Percentiles rank a stretch among this genome's conserved stretches.
Conservation (phyloP, 2,888 invertebrate species). For the Spodoptera littoralis region DNA sequence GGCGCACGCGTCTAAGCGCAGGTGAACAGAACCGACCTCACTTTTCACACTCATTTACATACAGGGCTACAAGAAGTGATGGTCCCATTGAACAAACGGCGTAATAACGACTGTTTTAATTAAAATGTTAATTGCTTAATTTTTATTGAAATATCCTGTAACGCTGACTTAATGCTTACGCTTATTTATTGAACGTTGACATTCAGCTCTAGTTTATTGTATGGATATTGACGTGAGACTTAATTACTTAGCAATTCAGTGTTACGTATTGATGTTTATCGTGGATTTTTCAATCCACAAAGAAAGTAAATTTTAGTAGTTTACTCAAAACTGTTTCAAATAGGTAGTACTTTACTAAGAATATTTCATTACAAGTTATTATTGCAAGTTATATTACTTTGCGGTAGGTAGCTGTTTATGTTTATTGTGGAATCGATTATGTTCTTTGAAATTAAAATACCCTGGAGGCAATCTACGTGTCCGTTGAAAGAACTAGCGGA, state of each 20-base stretch:
- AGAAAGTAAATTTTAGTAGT: conserved; percentile 25
- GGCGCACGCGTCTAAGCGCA: conserved; percentile 52
- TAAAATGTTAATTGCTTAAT: conserved; percentile 53
- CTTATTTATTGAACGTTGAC: conserved; percentile 30
- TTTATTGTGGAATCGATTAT: conserved; percentile 27
- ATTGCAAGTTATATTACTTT: conserved; percentile 13
- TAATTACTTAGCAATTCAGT: too few relatives aligned
- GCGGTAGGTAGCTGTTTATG: conserved; percentile 26
- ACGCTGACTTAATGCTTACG: conserved; percentile 28
- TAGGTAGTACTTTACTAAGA: conserved; percentile 26
- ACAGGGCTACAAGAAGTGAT: conserved; percentile 48
- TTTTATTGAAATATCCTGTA: conserved; percentile 45
- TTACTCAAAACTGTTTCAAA: conserved; percentile 13
- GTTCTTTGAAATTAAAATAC: conserved; percentile 28
- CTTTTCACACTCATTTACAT: conserved; percentile 55
- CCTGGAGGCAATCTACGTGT: conserved; percentile 18
- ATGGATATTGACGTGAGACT: neutral
- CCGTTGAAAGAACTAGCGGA: conserved; percentile 30
- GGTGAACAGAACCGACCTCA: conserved; percentile 59
- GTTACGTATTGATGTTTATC: too few relatives aligned
- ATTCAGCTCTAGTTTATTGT: conserved; percentile 1
- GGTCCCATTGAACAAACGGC: conserved; percentile 37
- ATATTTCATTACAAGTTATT: conserved; percentile 39
- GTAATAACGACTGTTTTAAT: conserved; percentile 51
- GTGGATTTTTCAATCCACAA: neutral